Conservation (phyloP, 2,888 invertebrate genomes). For the Marronus borbonicus region DNA sequence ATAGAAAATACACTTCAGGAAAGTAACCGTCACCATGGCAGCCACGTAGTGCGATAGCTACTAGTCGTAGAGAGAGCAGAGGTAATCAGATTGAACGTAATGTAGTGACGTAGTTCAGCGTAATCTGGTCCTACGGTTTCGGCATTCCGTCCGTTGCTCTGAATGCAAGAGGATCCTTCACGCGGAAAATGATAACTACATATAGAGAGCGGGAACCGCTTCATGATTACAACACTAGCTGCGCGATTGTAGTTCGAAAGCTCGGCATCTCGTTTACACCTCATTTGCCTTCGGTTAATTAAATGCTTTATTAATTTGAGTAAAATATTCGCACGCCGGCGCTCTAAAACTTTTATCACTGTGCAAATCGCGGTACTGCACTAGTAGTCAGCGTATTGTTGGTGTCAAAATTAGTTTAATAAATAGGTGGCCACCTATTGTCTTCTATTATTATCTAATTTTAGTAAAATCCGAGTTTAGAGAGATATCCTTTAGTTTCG, state of each 20-base stretch:
- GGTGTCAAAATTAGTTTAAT: slow-evolving; percentile 16
- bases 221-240: slow-evolving; percentile 14
- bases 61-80: neutral
- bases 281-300: slow-evolving; percentile 45
- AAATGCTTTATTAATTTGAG: slow-evolving; percentile 47
- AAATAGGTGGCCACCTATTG: slow-evolving; percentile 10
- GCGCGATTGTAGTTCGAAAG: slow-evolving; percentile 29
- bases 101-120: slow-evolving; percentile 38
- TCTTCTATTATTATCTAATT: too few species aligned
- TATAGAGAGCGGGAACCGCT: slow-evolving; percentile 39
- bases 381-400: slow-evolving; percentile 26
- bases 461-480: too few species aligned
- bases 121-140: slow-evolving; percentile 39
- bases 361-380: neutral
- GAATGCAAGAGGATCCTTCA: slow-evolving; percentile 49
- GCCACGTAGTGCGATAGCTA: neutral
- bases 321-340: slow-evolving; percentile 34
- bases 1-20: slow-evolving; percentile 17
- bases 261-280: slow-evolving; percentile 47
- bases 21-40: slow-evolving; percentile 2
- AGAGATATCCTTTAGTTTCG: too few species aligned
- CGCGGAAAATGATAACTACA: slow-evolving; percentile 54
- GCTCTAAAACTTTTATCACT: slow-evolving; percentile 12
- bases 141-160: slow-evolving; percentile 21
- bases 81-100: slow-evolving; percentile 45